Percentiles rank a stretch among this genome's conserved stretches.
phyloP scores from a whole-genome alignment of 2,797 vertebrate species.

The Thamnophis elegans region DNA sequence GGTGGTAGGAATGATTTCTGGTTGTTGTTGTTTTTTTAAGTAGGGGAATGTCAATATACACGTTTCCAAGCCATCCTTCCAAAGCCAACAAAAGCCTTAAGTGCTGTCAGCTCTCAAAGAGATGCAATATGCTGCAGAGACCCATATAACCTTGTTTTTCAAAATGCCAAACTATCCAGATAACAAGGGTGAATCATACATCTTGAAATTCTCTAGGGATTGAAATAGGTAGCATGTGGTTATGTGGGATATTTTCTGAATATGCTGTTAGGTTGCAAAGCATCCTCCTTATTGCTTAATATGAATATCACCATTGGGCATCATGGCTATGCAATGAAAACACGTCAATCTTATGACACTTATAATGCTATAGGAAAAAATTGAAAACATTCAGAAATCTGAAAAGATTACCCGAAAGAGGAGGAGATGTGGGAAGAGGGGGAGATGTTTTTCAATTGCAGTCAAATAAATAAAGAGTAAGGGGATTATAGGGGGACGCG shows the following conservation, averaged over 20 bases:
- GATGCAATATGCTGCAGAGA: neutral
- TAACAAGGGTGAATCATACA: conserved; percentile 6
- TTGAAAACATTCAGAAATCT: neutral
- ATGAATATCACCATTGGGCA: neutral
- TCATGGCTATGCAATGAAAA: neutral
- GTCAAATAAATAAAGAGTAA: neutral
- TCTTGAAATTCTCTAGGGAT: neutral
- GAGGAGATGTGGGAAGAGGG: neutral
- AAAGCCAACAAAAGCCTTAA: neutral
- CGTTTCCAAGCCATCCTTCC: neutral
- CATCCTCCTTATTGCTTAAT: neutral
- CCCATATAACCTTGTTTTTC: neutral
- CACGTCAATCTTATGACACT: neutral
- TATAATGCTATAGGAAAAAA: neutral
- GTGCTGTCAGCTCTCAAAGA: neutral
- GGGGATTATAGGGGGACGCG: too few relatives aligned
- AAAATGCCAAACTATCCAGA: neutral
- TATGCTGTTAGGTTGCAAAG: neutral
- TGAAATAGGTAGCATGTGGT: neutral
- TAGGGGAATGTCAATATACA: conserved; percentile 1
- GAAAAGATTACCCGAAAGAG: neutral
- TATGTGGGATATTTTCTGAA: neutral
- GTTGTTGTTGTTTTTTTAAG: neutral
- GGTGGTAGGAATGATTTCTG: neutral
- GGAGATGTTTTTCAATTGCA: neutral